Evolutionary conservation across 2,888 invertebrate species (phyloP).

Genomic region (Andrena fulva): DNA sequence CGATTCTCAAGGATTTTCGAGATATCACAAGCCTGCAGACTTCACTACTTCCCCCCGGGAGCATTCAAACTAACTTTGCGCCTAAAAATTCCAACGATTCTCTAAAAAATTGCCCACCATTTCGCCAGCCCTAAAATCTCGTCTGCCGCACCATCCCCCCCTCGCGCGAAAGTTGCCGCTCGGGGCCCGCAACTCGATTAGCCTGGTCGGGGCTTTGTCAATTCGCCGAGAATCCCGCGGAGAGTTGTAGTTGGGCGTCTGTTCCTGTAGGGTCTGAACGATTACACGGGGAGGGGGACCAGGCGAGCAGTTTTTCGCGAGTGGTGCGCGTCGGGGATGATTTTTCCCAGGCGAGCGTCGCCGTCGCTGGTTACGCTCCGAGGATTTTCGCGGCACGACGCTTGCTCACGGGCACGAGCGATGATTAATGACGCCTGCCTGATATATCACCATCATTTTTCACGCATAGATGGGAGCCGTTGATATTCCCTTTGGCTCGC

Average conservation of each 20-base stretch:
- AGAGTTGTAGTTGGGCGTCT: constrained; percentile 14
- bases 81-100: not conserved
- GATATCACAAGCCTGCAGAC: too few relatives aligned
- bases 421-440: constrained; percentile 79
- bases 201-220: constrained; percentile 14
- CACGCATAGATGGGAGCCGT: constrained; percentile 79
- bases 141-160: not conserved
- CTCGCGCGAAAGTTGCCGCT: constrained; percentile 11
- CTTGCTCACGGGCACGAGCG: constrained; percentile 58
- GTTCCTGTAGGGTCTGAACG: constrained; percentile 12
- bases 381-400: constrained; percentile 72
- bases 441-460: constrained; percentile 82
- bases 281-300: constrained; percentile 13
- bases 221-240: constrained; percentile 22
- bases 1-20: too few relatives aligned
- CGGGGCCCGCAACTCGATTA: constrained; percentile 33
- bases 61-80: not conserved
- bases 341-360: constrained; percentile 67
- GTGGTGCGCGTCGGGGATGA: constrained; percentile 59
- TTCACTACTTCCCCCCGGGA: too few relatives aligned
- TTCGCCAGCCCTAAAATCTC: not conserved
- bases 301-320: constrained; percentile 50
- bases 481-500: constrained; percentile 73
- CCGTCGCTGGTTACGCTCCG: constrained; percentile 67
- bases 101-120: not conserved